phyloP scores from a whole-genome alignment of 2,113 vertebrate genomes.

The Eudorcas thomsonii region DNA sequence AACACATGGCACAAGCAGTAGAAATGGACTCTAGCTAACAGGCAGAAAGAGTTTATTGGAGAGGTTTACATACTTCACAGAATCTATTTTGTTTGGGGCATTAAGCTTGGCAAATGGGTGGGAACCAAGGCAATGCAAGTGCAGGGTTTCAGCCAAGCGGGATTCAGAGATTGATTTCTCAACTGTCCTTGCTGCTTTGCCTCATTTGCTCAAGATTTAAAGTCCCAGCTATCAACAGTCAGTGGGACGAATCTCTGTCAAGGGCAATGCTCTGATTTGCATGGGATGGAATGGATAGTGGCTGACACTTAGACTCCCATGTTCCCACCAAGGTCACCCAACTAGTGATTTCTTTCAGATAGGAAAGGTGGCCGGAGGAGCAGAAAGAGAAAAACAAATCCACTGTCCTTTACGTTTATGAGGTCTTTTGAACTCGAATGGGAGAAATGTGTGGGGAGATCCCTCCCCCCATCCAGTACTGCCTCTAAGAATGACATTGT shows the following conservation, averaged over 20 bases:
- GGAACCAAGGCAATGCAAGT: neutral
- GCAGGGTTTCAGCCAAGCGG: neutral
- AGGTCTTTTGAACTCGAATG: neutral
- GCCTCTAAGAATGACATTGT: neutral
- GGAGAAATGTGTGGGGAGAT: neutral
- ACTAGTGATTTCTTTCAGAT: neutral
- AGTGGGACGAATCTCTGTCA: neutral
- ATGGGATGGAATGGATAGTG: neutral
- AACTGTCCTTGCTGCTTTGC: neutral
- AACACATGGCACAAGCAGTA: neutral
- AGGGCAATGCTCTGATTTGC: neutral
- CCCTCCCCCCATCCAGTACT: neutral
- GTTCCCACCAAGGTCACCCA: neutral
- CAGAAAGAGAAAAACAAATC: neutral
- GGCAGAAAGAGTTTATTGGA: neutral
- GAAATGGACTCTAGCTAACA: neutral
- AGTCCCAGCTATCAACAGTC: neutral
- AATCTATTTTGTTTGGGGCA: neutral
- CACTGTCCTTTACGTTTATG: neutral
- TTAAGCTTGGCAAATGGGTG: neutral
- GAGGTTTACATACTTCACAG: neutral
- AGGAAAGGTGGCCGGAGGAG: neutral
- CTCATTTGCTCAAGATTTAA: neutral
- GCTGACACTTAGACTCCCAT: neutral
- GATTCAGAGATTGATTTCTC: neutral